phyloP scores from a whole-genome alignment of 2,797 vertebrate genomes.

The Chaenodraco wilsoni region DNA sequence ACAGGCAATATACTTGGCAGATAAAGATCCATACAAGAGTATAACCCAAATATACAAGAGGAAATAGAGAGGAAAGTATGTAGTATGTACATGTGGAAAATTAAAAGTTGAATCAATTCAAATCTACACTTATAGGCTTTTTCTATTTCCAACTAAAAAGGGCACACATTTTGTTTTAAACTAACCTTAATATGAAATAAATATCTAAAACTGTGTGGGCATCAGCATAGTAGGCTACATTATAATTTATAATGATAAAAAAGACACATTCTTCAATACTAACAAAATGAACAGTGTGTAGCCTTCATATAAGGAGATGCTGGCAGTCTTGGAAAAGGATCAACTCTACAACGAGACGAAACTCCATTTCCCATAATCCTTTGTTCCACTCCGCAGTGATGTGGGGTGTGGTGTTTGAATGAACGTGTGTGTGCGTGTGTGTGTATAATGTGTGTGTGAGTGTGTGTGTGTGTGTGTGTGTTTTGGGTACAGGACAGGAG shows the following conservation, averaged over 20 bases:
- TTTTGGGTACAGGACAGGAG: slow-evolving; percentile 26
- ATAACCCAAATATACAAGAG: too few relatives aligned
- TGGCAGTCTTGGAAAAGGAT: slow-evolving; percentile 40
- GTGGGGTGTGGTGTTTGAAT: slow-evolving; percentile 79
- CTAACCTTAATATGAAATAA: neutral
- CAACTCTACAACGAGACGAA: neutral
- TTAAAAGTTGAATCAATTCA: too few relatives aligned
- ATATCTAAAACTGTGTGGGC: neutral
- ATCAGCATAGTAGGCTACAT: neutral
- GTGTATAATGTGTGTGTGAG: neutral
- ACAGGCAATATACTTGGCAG: neutral
- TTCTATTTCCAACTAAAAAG: neutral
- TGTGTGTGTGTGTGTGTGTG: slow-evolving; percentile 24
- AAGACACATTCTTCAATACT: neutral
- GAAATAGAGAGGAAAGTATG: too few relatives aligned
- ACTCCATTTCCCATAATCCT: slow-evolving; percentile 77
- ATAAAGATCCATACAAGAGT: neutral
- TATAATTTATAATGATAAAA: neutral
- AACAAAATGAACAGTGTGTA: neutral
- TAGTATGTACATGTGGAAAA: too few relatives aligned
- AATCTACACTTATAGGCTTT: too few relatives aligned
- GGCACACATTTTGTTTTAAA: neutral
- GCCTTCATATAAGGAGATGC: slow-evolving; percentile 11
- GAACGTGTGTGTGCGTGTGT: slow-evolving; percentile 43
- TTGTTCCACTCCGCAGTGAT: slow-evolving; percentile 77